Evolutionary conservation across 2,888 invertebrate genomes (phyloP), one percentile per base, ranked within the genome.

Genomic region (Drosophila fungiperda): DNA sequence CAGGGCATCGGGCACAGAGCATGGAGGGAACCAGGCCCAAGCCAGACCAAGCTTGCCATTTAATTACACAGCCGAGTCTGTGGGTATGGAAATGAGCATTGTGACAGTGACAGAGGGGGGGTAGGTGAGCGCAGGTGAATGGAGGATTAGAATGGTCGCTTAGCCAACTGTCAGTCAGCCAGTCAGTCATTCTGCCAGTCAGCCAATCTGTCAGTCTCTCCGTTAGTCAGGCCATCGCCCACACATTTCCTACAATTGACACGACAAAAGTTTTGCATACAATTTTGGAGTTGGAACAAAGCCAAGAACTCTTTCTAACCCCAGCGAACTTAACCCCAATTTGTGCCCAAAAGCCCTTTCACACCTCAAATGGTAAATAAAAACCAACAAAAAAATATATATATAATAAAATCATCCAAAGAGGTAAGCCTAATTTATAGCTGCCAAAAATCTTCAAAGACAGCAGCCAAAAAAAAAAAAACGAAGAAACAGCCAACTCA

Each of bases 361-460:
- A 71, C 81, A 74, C 78, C 80, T 80, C 48, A 54, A 38, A 17
- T 32, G 26, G 20, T 61, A 54, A 58, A 48, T 40, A 66, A 66
- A 29, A 59, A 48, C 57, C 20, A 42, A 17, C 20, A 72, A 53
- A 45, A 33, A 48, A 62, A 62, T 29, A 29, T 29, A 29, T 29
- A 29, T 29, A 35, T 42, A 57, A 45, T 29, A 55, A 68, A 82
- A 23, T 45, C 20, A 45, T 23, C 45, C 8, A 45, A 45, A 45
- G 20, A 82, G 83, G 80, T 81, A 73, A 83, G 78, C 72, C 77
- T 87, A 85, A 85, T 89, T 85, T 85, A 78, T 84, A 80, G 87
- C 76, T 67, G 67, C 65, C 68, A 59, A 68, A 67, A 68, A 66
- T 68, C 72, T 76, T 82, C 80, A 72, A 78, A 74, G 86, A 52